phyloP scores from a whole-genome alignment of 2,113 vertebrate species.

The Pseudolaguvia tuberculata region DNA sequence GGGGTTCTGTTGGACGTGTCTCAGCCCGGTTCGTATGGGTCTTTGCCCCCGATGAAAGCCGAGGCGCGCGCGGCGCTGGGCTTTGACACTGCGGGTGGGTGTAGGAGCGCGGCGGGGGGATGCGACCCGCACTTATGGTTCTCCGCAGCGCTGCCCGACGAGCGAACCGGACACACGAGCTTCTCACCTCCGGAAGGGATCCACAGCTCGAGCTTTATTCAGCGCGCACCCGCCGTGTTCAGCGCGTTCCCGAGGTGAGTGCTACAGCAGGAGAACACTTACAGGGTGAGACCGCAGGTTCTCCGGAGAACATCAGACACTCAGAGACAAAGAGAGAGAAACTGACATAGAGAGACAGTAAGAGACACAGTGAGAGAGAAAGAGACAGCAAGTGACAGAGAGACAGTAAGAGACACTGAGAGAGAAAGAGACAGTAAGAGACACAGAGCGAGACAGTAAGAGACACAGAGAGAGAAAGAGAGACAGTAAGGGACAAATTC shows the following conservation, averaged over 20 bases:
- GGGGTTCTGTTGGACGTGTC: conserved; percentile 56
- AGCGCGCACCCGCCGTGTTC: conserved; percentile 53
- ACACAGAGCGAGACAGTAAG: too few relatives aligned
- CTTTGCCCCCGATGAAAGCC: conserved; percentile 30
- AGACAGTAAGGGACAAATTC: too few relatives aligned
- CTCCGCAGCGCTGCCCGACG: conserved; percentile 45
- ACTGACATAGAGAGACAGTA: too few relatives aligned
- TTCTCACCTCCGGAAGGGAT: conserved; percentile 49
- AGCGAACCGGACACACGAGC: conserved; percentile 45
- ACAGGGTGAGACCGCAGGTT: background rate
- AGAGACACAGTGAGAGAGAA: background rate
- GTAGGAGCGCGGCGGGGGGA: conserved; percentile 55
- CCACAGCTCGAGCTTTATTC: conserved; percentile 48
- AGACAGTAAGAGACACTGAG: too few relatives aligned
- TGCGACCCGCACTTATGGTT: conserved; percentile 66
- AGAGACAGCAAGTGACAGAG: too few relatives aligned
- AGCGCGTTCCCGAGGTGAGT: conserved; percentile 62
- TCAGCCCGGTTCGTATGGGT: conserved; percentile 42
- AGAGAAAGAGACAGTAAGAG: too few relatives aligned
- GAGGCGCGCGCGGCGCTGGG: conserved; percentile 17
- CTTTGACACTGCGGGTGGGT: conserved; percentile 32
- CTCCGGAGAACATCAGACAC: background rate
- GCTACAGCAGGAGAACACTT: background rate
- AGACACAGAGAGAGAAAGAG: too few relatives aligned
- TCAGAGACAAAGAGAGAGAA: too few relatives aligned